phyloP scores from a whole-genome alignment of 2,797 vertebrate genomes.

The Potorous gilbertii region DNA sequence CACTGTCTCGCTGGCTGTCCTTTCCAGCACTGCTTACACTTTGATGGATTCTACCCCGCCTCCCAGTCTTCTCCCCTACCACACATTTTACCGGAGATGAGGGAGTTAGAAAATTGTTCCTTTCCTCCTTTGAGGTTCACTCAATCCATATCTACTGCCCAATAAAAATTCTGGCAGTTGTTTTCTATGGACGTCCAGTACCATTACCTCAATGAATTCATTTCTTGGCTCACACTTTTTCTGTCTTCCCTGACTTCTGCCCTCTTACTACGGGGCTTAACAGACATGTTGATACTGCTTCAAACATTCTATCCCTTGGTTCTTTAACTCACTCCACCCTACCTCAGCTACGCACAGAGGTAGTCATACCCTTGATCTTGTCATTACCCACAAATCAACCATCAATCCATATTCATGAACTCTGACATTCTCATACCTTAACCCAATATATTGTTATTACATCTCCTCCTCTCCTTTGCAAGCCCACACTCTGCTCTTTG shows the following conservation, averaged over 20 bases:
- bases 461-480: not conserved
- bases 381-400: not conserved
- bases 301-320: not conserved
- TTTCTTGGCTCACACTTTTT: too few species aligned
- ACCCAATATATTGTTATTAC: not conserved
- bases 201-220: not conserved
- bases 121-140: not conserved
- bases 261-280: not conserved
- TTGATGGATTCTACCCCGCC: not conserved
- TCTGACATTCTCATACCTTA: not conserved
- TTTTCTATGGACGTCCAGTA: not conserved
- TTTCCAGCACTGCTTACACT: not conserved
- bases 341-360: not conserved
- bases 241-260: not conserved
- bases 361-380: not conserved
- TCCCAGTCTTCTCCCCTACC: not conserved
- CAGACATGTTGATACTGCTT: not conserved
- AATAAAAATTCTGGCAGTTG: not conserved
- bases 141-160: not conserved
- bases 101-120: not conserved
- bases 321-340: not conserved
- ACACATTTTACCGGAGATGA: not conserved
- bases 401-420: not conserved
- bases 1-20: not conserved
- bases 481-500: not conserved